Base-by-base conservation (phyloP, 2,888 invertebrate species). In the Heliconius charithonia region DNA sequence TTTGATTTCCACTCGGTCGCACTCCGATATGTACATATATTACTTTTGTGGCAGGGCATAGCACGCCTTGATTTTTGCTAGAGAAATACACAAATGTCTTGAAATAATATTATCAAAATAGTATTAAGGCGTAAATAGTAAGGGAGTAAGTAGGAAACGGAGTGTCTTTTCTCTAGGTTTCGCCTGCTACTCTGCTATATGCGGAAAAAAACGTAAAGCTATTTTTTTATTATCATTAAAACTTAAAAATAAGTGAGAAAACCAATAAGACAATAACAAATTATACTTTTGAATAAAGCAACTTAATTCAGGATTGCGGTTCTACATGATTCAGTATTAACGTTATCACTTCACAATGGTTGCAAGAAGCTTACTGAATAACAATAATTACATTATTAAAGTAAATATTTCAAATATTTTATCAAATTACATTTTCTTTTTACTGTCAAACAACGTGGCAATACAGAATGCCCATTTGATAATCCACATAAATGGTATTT, bases 241-340 rank as follows among this genome's bases (percentile, higher is more conserved):
- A 22, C 3, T 12, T 32, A 37, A n/a, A 67, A n/a, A 32, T 32
- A 37, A 67, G 13, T n/a, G 10, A 41, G n/a, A 41, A 9, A 37
- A 67, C 2, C 13, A 25, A 67, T 67, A 67, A 69, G 41, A 19
- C 16, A 69, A 19, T 16, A 25, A 45, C 7, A 25, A 69, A 69
- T 63, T 63, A 63, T 69, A n/a, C 10, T 13, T 45, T 27, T 69
- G 69, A 45, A 69, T 69, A 69, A 45, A 69, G 69, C 16, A 16
- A 41, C 25, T 69, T 41, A 3, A 25, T 45, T 69, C 41, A 69
- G 16, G 37, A 41, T 41, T 67, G 37, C 37, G 41, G 69, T 69
- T 69, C 41, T 45, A 37, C 25, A n/a, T 69, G 37, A 69, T 45
- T 69, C 41, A 69, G 67, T 67, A 45, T 25, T 41, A n/a, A 3